A percentile compares a stretch with the other conserved stretches of the same genome.
phyloP scores from a whole-genome alignment of 1,140 invertebrate genomes.

The Drosophila triauraria region DNA sequence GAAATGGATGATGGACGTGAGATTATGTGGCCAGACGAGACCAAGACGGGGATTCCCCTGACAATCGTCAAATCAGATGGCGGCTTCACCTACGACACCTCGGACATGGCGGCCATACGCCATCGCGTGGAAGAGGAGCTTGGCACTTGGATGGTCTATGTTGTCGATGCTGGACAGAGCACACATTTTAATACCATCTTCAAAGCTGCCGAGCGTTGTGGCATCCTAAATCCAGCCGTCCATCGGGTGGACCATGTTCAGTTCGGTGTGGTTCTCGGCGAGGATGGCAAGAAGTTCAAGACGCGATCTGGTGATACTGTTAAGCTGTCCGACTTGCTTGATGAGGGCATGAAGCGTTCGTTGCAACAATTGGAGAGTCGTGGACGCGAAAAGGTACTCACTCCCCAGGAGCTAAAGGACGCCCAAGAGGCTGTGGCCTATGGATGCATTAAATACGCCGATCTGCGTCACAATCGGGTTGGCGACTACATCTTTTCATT shows the following conservation, averaged over 20 bases:
- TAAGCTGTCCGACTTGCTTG: slow-evolving; percentile 94
- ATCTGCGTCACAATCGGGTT: slow-evolving; percentile 96
- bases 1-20: slow-evolving; percentile 97
- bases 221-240: slow-evolving; percentile 88
- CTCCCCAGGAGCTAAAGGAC: slow-evolving; percentile 91
- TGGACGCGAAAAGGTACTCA: slow-evolving; percentile 93
- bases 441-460: slow-evolving; percentile 99
- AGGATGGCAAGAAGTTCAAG: slow-evolving; percentile 99
- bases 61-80: slow-evolving; percentile 99
- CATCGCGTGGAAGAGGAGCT: slow-evolving; percentile 96
- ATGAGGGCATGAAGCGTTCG: slow-evolving; percentile 96
- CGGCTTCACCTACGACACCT: slow-evolving; percentile 99
- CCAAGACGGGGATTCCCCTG: slow-evolving; percentile 90
- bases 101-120: slow-evolving; percentile 96
- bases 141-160: slow-evolving; percentile 96
- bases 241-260: slow-evolving; percentile 95
- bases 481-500: slow-evolving; percentile 99
- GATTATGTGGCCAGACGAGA: slow-evolving; percentile 93
- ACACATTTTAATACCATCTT: slow-evolving; percentile 93
- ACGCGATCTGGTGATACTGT: slow-evolving; percentile 99
- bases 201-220: slow-evolving; percentile 90
- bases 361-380: slow-evolving; percentile 96
- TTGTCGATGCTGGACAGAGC: slow-evolving; percentile 97
- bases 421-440: slow-evolving; percentile 97
- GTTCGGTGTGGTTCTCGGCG: slow-evolving; percentile 98